Evolutionary conservation across 2,888 invertebrate species (phyloP).

Genomic region (Proisotoma minuta): DNA sequence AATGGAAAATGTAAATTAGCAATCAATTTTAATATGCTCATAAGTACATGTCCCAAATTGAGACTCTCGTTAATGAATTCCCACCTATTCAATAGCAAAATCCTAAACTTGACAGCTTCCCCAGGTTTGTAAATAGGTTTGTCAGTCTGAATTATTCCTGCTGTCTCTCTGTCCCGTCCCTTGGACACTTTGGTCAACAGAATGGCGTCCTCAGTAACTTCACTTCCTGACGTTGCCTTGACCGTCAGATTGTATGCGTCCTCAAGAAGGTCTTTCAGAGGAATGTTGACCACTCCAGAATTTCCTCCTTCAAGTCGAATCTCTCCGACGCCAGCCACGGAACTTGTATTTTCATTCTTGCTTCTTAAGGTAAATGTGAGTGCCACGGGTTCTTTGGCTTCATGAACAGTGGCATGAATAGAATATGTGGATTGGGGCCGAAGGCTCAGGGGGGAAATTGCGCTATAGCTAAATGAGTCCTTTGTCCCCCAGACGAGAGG

Average conservation of each 20-base stretch:
- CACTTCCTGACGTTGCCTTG: conserved; percentile 52
- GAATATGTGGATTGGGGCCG: conserved; percentile 6
- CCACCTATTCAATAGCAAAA: background rate
- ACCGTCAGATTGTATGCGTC: conserved; percentile 19
- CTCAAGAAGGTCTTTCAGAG: background rate
- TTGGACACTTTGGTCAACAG: conserved; percentile 62
- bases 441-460: conserved; percentile 12
- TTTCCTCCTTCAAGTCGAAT: background rate
- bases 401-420: conserved; percentile 10
- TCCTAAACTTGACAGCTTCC: conserved; percentile 59
- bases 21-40: background rate
- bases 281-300: background rate
- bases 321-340: background rate
- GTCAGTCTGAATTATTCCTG: conserved; percentile 85
- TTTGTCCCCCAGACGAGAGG: background rate
- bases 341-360: background rate
- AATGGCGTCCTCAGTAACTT: background rate
- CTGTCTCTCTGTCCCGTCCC: conserved; percentile 58
- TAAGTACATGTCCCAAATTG: background rate
- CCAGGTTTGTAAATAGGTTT: conserved; percentile 85
- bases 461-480: conserved; percentile 14
- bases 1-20: no score
- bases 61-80: conserved; percentile 53
- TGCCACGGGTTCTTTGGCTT: background rate
- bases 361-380: background rate